These are phyloP conservation scores for Planococcus citri DNA, from an alignment of 1,140 invertebrate genomes.

Conservation along the genomic window DNA sequence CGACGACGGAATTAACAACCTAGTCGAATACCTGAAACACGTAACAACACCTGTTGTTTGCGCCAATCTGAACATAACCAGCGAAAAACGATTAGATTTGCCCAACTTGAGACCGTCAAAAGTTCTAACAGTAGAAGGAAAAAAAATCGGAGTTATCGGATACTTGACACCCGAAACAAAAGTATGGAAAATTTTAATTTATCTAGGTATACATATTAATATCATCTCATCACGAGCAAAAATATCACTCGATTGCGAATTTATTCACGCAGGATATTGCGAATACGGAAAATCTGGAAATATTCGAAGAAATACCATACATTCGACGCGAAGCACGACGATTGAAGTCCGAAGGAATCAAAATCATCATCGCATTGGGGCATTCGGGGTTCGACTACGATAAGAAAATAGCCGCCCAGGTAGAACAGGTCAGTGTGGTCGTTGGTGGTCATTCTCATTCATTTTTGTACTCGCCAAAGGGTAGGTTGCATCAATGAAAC, in stretches of 20 bases:
- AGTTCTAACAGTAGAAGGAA: constrained; percentile 46
- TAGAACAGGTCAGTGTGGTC: constrained; percentile 71
- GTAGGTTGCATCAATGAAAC: too few species aligned
- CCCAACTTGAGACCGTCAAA: constrained; percentile 49
- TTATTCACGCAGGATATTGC: background rate
- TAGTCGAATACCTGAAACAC: constrained; percentile 62
- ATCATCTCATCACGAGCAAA: too few species aligned
- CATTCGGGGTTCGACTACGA: constrained; percentile 75
- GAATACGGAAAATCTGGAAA: constrained; percentile 42
- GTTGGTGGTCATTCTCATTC: constrained; percentile 82
- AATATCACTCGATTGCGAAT: too few species aligned
- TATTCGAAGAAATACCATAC: constrained; percentile 56
- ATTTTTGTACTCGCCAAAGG: constrained; percentile 53
- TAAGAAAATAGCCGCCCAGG: constrained; percentile 58
- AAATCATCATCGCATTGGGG: constrained; percentile 77
- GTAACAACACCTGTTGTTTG: constrained; percentile 53
- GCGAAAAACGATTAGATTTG: constrained; percentile 34
- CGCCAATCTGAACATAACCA: constrained; percentile 61
- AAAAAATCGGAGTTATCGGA: constrained; percentile 70
- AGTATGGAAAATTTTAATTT: too few species aligned
- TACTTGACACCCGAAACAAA: constrained; percentile 50
- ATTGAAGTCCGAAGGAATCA: constrained; percentile 46
- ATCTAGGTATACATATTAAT: background rate
- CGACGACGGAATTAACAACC: constrained; percentile 59
- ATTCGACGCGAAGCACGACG: constrained; percentile 56